A percentile compares a stretch with the other conserved stretches of the same genome.
These are phyloP conservation scores for Gadus macrocephalus DNA, from an alignment of 2,113 vertebrate species.

Conservation along the genomic window DNA sequence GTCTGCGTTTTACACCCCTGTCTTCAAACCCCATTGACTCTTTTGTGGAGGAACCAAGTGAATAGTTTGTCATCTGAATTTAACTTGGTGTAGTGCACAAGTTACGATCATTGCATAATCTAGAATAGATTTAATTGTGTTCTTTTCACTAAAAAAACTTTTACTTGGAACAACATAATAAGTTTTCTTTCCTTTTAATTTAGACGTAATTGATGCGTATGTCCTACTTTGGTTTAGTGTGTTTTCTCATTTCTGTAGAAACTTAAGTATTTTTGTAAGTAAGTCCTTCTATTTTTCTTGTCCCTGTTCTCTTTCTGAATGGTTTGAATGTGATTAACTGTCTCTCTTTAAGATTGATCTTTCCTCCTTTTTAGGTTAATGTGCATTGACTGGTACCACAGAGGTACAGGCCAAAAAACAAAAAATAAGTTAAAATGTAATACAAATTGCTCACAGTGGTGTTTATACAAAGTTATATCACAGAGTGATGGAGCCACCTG, in stretches of 20 bases:
- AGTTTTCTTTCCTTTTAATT: slow-evolving; percentile 73
- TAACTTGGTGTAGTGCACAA: slow-evolving; percentile 67
- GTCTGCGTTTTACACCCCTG: slow-evolving; percentile 20
- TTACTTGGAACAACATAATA: slow-evolving; percentile 47
- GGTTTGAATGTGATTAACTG: slow-evolving; percentile 98
- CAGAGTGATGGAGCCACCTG: neutral
- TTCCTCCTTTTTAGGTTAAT: slow-evolving; percentile 96
- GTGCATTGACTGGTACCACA: slow-evolving; percentile 90
- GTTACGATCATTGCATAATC: slow-evolving; percentile 50
- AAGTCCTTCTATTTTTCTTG: slow-evolving; percentile 83
- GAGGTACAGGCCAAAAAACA: slow-evolving; percentile 96
- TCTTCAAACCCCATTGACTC: slow-evolving; percentile 40
- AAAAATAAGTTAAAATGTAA: slow-evolving; percentile 61
- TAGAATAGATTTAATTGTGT: slow-evolving; percentile 40
- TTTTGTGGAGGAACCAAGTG: slow-evolving; percentile 69
- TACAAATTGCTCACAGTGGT: slow-evolving; percentile 74
- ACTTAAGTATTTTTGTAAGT: slow-evolving; percentile 93
- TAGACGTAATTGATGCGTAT: slow-evolving; percentile 58
- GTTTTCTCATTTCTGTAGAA: slow-evolving; percentile 80
- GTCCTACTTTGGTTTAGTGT: slow-evolving; percentile 81
- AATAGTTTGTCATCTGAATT: slow-evolving; percentile 99
- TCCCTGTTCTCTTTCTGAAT: slow-evolving; percentile 82
- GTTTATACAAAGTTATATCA: slow-evolving; percentile 84
- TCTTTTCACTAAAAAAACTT: slow-evolving; percentile 48
- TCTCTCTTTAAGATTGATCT: slow-evolving; percentile 96